Percentiles rank a stretch among this genome's conserved stretches.
phyloP scores from a whole-genome alignment of 1,140 invertebrate genomes.

The Hormaphis cornu region DNA sequence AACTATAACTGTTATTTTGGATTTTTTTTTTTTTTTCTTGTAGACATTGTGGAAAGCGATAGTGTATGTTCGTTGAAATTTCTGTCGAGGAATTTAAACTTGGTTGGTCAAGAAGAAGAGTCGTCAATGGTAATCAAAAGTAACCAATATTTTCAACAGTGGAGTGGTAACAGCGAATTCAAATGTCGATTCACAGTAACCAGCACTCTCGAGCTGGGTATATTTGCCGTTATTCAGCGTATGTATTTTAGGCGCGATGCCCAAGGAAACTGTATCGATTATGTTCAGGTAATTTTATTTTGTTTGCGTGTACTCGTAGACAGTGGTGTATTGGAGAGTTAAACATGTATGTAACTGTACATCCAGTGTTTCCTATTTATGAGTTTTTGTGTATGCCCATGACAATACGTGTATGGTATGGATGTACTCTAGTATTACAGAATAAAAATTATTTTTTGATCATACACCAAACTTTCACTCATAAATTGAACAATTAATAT shows the following conservation, averaged over 20 bases:
- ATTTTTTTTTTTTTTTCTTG: neutral
- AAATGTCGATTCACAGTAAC: conserved; percentile 14
- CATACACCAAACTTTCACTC: no score
- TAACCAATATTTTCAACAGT: conserved; percentile 10
- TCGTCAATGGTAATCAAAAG: conserved; percentile 10
- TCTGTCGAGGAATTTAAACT: neutral
- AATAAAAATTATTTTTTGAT: no score
- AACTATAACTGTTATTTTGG: neutral
- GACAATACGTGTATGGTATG: no score
- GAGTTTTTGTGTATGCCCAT: no score
- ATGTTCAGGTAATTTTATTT: conserved; percentile 6
- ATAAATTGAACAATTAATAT: no score
- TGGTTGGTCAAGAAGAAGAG: conserved; percentile 16
- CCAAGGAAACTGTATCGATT: conserved; percentile 14
- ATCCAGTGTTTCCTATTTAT: no score
- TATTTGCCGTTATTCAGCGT: conserved; percentile 23
- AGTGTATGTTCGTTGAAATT: conserved; percentile 15
- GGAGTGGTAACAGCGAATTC: conserved; percentile 1
- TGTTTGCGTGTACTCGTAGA: no score
- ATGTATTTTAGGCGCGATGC: conserved; percentile 14
- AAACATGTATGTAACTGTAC: no score
- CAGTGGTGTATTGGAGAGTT: no score
- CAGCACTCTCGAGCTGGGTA: neutral
- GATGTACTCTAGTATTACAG: no score
- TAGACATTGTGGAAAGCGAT: conserved; percentile 21